Base-by-base conservation (phyloP, 1,140 invertebrate genomes). In the Zaprionus vittiger region DNA sequence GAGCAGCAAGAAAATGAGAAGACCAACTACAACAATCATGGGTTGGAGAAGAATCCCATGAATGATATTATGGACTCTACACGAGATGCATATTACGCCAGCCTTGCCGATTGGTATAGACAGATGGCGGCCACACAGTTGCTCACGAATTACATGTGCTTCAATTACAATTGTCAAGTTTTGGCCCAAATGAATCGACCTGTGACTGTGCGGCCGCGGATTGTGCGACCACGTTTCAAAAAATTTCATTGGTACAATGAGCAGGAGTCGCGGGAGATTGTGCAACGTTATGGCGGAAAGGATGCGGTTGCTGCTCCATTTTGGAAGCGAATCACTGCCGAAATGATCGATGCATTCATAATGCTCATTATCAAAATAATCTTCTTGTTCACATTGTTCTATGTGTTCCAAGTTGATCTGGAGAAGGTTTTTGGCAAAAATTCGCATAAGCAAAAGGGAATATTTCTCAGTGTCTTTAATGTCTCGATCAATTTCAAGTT, bases 331-430 rank as follows among this genome's bases (percentile, higher is more conserved):
- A 7, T 15, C 4, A 0, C 47, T 2, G 70, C 70, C n/a, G 70
- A 73, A 6, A 2, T 59, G 1, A 15, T 73, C n/a, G 70, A 66
- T 28, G 6, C 14, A 1, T 5, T 66, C 6, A 95, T 98, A 66
- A 93, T 98, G n/a, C 95, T 98, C 80, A 93, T 97, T 52, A 92
- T 98, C 20, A 98, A 98, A 93, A 91, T 98, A 12, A 93, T 95
- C 22, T 94, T 97, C 3, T 96, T 96, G 15, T 96, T 96, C 80
- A 93, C 96, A 65, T 94, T 95, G 49, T 94, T 97, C 20, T 95
- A 97, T 91, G 94, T 96, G 82, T 96, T 97, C 93, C 57, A 65
- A 31, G 11, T 79, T 15, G 75, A 71, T 22, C 22, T 78, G 5
- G 70, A 77, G 11, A 54, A 74, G 12, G 61, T 77, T 17, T 55